Percentiles rank a stretch among this genome's conserved stretches.
phyloP scores from a whole-genome alignment of 1,140 invertebrate species.

The Drosophila guanche region DNA sequence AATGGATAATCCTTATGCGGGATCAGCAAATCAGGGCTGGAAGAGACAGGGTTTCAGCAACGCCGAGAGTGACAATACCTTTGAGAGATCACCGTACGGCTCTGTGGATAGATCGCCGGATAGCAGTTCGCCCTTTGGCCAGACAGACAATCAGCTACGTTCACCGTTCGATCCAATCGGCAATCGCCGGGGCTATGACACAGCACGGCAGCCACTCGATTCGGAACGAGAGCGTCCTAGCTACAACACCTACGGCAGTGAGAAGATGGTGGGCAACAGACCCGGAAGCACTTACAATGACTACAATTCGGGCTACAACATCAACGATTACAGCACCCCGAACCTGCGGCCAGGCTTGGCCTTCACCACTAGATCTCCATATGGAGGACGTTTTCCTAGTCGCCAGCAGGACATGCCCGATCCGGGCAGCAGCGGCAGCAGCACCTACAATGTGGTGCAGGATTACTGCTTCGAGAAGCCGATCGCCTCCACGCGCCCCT shows the following conservation, averaged over 20 bases:
- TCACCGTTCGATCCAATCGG: neutral
- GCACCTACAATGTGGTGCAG: constrained; percentile 62
- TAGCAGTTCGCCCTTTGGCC: constrained; percentile 1
- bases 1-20: neutral
- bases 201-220: constrained; percentile 16
- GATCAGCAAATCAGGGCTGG: constrained; percentile 32
- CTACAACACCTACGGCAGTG: constrained; percentile 40
- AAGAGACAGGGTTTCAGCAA: constrained; percentile 24
- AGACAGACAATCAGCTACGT: constrained; percentile 4
- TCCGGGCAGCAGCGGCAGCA: neutral
- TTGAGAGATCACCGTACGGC: constrained; percentile 12
- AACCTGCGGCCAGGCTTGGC: constrained; percentile 5
- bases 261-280: constrained; percentile 28
- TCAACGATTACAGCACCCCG: constrained; percentile 15
- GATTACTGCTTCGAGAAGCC: constrained; percentile 73
- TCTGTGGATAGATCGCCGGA: constrained; percentile 8
- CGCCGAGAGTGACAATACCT: constrained; percentile 6
- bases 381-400: constrained; percentile 7
- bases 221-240: constrained; percentile 19
- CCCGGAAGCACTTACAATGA: constrained; percentile 28
- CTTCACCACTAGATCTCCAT: constrained; percentile 43
- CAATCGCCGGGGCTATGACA: constrained; percentile 12
- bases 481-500: constrained; percentile 36
- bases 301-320: constrained; percentile 18
- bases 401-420: constrained; percentile 17